These are phyloP conservation scores for Cairina moschata DNA, from an alignment of 2,113 vertebrate species.

Conservation along the genomic window DNA sequence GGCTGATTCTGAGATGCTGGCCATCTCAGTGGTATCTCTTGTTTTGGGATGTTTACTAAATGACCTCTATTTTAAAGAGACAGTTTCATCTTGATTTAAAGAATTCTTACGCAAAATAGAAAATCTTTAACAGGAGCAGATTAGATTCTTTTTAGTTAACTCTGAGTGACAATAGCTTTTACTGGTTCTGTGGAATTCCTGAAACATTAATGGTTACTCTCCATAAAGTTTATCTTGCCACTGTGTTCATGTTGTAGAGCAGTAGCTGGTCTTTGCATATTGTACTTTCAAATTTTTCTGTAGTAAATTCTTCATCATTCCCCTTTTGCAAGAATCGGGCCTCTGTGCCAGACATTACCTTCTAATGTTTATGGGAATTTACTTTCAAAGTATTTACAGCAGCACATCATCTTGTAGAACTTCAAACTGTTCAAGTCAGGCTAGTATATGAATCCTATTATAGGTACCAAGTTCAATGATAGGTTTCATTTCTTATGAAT, in stretches of 20 bases:
- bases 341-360: background rate
- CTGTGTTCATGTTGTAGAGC: background rate
- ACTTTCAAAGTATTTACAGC: background rate
- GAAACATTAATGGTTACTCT: background rate
- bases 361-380: background rate
- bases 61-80: background rate
- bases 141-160: background rate
- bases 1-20: background rate
- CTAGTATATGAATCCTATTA: background rate
- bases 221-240: background rate
- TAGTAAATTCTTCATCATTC: background rate
- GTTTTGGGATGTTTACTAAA: background rate
- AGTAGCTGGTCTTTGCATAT: background rate
- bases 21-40: background rate
- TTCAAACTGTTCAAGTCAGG: background rate
- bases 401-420: background rate
- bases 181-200: background rate
- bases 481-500: slow-evolving; percentile 7
- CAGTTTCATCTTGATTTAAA: background rate
- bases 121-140: background rate
- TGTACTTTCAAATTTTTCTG: background rate
- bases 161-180: background rate
- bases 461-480: background rate
- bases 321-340: background rate
- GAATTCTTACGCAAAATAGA: background rate